Evolutionary conservation across 2,888 invertebrate genomes (phyloP).

Genomic region (Chloroclystis v-ata): DNA sequence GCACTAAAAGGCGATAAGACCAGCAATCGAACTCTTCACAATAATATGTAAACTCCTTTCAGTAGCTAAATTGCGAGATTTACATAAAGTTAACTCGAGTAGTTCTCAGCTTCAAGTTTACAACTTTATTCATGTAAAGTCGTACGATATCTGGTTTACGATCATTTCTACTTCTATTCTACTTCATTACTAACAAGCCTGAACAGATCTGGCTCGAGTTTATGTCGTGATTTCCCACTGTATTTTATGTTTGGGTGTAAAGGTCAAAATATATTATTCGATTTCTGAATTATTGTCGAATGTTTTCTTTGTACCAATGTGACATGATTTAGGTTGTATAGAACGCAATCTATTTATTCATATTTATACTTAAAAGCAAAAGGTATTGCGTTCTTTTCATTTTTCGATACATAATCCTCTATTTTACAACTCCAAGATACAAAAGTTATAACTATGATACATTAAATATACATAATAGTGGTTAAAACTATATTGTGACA

Average conservation of each 20-base stretch:
- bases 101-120: conserved; percentile 19
- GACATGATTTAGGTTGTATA: too few relatives aligned
- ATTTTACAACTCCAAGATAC: too few relatives aligned
- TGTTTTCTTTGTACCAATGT: too few relatives aligned
- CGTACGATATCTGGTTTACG: conserved; percentile 12
- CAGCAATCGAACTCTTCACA: not conserved
- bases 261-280: not conserved
- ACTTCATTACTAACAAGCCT: conserved; percentile 1
- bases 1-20: too few relatives aligned
- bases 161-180: conserved; percentile 3
- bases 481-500: too few relatives aligned
- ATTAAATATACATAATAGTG: too few relatives aligned
- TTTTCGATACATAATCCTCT: too few relatives aligned
- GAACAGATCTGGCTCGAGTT: not conserved
- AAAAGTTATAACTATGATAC: too few relatives aligned
- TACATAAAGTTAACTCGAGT: conserved; percentile 4
- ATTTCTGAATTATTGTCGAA: not conserved
- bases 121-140: conserved; percentile 28
- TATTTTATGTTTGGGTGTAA: not conserved
- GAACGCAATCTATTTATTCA: too few relatives aligned
- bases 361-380: too few relatives aligned
- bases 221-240: not conserved
- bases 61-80: conserved; percentile 9
- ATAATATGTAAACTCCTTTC: conserved; percentile 6
- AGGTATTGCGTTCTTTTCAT: too few relatives aligned